Evolutionary conservation across 2,113 vertebrate genomes (phyloP), one percentile per base, ranked within the genome.

Genomic region (Nestor notabilis): DNA sequence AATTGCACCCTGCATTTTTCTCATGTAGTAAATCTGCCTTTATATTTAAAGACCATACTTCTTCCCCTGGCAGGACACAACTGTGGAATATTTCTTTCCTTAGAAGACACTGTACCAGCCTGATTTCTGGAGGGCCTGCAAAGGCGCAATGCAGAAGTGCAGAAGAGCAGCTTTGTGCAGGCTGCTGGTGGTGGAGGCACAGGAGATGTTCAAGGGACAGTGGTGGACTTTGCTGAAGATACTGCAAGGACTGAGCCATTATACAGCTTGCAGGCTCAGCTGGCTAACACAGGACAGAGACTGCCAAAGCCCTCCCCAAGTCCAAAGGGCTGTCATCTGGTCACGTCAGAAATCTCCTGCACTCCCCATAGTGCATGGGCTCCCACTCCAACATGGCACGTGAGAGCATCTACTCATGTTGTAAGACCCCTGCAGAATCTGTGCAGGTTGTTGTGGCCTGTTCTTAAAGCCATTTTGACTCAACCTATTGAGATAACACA

Each of bases 1-100:
- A 96, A 95, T 84, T 43, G 27, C 87, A 79, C 60, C 27, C 23
- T 75, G 81, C 47, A n/a, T 91, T 92, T 94, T 93, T 91, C 80
- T 84, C 77, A 31, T 55, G 55, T 69, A 83, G 93, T 93, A 93
- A 95, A 96, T 76, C 83, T 84, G 55, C 60, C 81, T 91, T 78
- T 74, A 55, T 78, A 89, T 71, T 92, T 94, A 78, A 89, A 81
- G 60, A 70, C 53, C 2, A 2, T 66, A 39, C 2, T 78, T 93
- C 52, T 84, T 66, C 64, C 76, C 43, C 64, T 43, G 83, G 68
- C 49, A 92, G 39, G 27, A 83, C 49, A 61, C 19, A 61, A 35
- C 53, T 50, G 5, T 23, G 41, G 41, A 77, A 44, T 61, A 65
- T 61, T 94, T 92, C 31, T 88, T 55, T 90, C 37, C 41, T 83